A percentile compares a stretch with the other conserved stretches of the same genome.
Conservation (phyloP, 2,113 vertebrate species). For the Aspiorhynchus laticeps region DNA sequence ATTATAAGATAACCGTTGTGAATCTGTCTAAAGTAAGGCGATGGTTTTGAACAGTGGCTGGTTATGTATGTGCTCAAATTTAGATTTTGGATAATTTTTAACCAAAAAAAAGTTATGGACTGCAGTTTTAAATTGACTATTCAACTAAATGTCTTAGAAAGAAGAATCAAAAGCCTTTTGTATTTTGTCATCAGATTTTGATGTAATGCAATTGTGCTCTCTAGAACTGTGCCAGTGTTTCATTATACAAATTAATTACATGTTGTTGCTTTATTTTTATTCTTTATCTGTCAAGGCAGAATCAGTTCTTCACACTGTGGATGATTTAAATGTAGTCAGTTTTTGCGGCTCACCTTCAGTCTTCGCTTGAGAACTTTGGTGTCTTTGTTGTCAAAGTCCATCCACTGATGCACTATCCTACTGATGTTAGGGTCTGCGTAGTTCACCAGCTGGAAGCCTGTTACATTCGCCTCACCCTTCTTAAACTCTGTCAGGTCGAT, state of each 20-base stretch:
- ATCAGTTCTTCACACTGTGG: neutral
- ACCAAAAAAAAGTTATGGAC: too few species aligned
- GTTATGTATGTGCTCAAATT: too few species aligned
- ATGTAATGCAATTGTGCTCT: neutral
- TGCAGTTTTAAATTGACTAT: too few species aligned
- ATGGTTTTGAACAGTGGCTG: too few species aligned
- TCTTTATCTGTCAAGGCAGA: neutral
- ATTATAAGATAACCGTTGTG: too few species aligned
- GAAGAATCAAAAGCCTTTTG: too few species aligned
- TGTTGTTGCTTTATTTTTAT: neutral
- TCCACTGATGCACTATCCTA: conserved; percentile 92
- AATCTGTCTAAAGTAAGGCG: too few species aligned
- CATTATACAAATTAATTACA: neutral
- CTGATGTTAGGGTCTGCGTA: conserved; percentile 85
- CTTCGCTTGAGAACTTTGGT: conserved; percentile 88
- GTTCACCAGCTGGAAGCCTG: conserved; percentile 96
- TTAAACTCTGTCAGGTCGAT: conserved; percentile 93
- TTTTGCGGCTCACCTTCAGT: conserved; percentile 81
- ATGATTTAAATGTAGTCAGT: neutral
- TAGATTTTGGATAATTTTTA: too few species aligned
- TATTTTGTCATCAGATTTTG: neutral
- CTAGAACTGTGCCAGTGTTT: neutral
- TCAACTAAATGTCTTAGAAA: too few species aligned
- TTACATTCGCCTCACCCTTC: conserved; percentile 94
- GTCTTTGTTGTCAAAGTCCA: conserved; percentile 91